These are phyloP conservation scores for Vulpes ferrilata DNA, from an alignment of 2,113 vertebrate species.

Conservation along the genomic window DNA sequence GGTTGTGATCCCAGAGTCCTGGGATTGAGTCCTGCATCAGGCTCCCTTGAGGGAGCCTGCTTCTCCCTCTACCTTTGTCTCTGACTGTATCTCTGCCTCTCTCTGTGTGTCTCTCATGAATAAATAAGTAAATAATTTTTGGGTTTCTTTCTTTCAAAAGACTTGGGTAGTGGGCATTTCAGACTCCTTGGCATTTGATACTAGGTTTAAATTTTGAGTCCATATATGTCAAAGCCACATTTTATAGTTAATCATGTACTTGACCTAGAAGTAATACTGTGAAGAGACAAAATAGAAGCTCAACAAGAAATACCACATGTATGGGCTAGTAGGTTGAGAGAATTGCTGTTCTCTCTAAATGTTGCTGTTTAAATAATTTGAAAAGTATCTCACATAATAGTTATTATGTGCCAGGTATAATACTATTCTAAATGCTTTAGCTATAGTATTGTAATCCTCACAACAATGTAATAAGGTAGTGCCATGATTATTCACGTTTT, in stretches of 20 bases:
- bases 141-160: neutral
- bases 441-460: neutral
- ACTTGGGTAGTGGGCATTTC: neutral
- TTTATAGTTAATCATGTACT: slow-evolving; percentile 31
- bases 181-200: neutral
- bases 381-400: slow-evolving; percentile 1
- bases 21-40: no score
- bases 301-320: neutral
- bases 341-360: neutral
- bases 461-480: neutral
- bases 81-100: no score
- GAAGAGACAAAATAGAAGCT: slow-evolving; percentile 35
- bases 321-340: neutral
- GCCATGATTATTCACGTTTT: neutral
- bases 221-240: neutral
- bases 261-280: neutral
- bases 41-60: no score
- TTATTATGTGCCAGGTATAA: neutral
- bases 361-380: neutral
- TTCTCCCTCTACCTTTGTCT: no score
- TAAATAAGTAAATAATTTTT: no score
- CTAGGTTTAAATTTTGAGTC: slow-evolving; percentile 36
- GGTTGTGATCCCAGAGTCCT: no score
- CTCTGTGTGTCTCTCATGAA: no score
- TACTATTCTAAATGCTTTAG: slow-evolving; percentile 10